A percentile compares a stretch with the other conserved stretches of the same genome.
phyloP scores from a whole-genome alignment of 30 jellyfish, hydroid and myxozoan species.

The Turritopsis dohrnii region DNA sequence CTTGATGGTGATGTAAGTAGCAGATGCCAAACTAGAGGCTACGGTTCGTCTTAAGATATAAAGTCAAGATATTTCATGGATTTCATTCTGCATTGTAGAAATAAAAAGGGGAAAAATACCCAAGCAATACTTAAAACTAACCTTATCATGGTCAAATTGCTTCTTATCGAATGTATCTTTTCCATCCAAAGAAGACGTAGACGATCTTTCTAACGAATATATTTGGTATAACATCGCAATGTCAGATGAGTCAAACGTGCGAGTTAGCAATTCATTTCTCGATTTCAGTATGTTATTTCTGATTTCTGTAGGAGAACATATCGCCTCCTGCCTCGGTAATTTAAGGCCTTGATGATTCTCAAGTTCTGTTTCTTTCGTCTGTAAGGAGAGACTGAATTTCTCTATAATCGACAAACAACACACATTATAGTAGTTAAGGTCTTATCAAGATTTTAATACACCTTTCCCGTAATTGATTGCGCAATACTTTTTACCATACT shows the following conservation, averaged over 20 bases:
- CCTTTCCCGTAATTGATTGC: neutral
- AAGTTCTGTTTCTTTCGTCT: neutral
- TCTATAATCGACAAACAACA: neutral
- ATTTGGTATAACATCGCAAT: neutral
- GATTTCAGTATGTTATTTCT: slow-evolving; percentile 11
- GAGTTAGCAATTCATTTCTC: neutral
- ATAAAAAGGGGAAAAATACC: neutral
- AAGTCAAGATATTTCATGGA: neutral
- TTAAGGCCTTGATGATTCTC: neutral
- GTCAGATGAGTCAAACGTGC: neutral
- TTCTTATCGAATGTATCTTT: neutral
- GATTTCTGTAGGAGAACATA: neutral
- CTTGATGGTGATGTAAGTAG: too few relatives aligned
- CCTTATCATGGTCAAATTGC: neutral
- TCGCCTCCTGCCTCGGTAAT: neutral
- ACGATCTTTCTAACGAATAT: neutral
- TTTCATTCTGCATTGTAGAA: neutral
- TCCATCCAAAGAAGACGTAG: neutral
- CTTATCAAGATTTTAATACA: neutral
- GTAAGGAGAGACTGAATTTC: neutral
- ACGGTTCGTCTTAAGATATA: too few relatives aligned
- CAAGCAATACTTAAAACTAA: neutral
- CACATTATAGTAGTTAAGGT: neutral
- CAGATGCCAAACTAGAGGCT: too few relatives aligned
- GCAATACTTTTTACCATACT: too few relatives aligned